Evolutionary conservation across 2,113 vertebrate genomes (phyloP).

Genomic region (Ornithorhynchus anatinus): DNA sequence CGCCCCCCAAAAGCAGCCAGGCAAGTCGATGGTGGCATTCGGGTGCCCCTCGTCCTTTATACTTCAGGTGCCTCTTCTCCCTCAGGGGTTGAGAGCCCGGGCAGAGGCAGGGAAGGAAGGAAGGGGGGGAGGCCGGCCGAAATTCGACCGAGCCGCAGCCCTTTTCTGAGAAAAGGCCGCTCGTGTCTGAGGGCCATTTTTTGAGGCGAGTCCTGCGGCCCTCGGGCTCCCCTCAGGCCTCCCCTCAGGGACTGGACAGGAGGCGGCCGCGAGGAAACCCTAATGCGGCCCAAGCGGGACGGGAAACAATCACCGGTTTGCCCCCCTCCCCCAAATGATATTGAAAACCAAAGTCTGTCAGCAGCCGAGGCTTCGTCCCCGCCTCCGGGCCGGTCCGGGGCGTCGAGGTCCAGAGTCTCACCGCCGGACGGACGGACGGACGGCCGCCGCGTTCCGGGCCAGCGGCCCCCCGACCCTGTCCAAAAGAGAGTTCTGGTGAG

Average conservation of each 20-base stretch:
- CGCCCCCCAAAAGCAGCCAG: too few species aligned
- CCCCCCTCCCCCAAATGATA: too few species aligned
- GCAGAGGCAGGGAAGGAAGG: too few species aligned
- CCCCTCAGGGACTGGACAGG: not conserved
- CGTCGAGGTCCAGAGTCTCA: not conserved
- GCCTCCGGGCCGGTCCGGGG: rapidly evolving
- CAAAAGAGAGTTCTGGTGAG: not conserved
- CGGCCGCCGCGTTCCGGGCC: not conserved
- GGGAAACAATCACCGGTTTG: not conserved
- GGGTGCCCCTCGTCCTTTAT: too few species aligned
- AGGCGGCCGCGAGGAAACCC: not conserved
- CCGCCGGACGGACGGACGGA: not conserved
- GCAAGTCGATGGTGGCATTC: too few species aligned
- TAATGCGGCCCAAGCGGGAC: not conserved
- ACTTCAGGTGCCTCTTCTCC: too few species aligned
- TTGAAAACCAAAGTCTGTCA: not conserved
- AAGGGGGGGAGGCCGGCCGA: too few species aligned
- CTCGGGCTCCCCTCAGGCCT: not conserved
- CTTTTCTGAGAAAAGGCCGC: too few species aligned
- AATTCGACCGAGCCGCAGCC: too few species aligned
- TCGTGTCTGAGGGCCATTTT: too few species aligned
- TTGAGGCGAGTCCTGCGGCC: not conserved
- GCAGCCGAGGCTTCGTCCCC: rapidly evolving
- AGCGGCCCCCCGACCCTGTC: not conserved
- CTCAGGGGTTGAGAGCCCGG: too few species aligned